phyloP scores from a whole-genome alignment of 2,888 invertebrate genomes.

The Drosophila testacea region DNA sequence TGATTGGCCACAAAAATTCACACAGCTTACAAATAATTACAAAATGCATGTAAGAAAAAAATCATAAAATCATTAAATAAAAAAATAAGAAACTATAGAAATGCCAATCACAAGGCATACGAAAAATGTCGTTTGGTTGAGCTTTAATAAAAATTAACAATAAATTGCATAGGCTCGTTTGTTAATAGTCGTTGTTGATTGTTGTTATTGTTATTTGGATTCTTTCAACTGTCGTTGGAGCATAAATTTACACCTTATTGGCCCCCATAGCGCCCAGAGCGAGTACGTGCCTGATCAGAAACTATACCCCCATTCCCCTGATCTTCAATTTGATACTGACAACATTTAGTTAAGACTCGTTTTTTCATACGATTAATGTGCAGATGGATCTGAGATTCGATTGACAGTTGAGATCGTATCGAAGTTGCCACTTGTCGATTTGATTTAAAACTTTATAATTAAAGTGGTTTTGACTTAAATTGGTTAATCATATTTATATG shows the following conservation, averaged over 20 bases:
- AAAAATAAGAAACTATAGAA: constrained; percentile 10
- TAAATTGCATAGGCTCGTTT: constrained; percentile 73
- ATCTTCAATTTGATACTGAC: not conserved
- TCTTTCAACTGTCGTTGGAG: constrained; percentile 50
- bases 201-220: constrained; percentile 46
- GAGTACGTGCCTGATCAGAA: constrained; percentile 57
- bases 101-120: constrained; percentile 61
- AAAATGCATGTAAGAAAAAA: constrained; percentile 58
- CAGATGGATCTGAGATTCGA: constrained; percentile 37
- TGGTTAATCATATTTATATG: constrained; percentile 75
- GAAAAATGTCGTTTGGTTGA: constrained; percentile 68
- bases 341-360: constrained; percentile 19
- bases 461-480: constrained; percentile 81
- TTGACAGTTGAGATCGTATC: constrained; percentile 41
- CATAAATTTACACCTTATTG: constrained; percentile 85
- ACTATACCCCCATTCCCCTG: not conserved
- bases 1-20: constrained; percentile 81
- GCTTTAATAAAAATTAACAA: constrained; percentile 70
- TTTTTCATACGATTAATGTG: constrained; percentile 21
- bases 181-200: constrained; percentile 54
- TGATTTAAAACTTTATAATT: constrained; percentile 65
- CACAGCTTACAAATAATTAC: constrained; percentile 77
- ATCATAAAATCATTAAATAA: not conserved
- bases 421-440: constrained; percentile 50
- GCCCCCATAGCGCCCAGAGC: constrained; percentile 81